Evolutionary conservation across 2,888 invertebrate species (phyloP).

Genomic region (Epinotia ramella): DNA sequence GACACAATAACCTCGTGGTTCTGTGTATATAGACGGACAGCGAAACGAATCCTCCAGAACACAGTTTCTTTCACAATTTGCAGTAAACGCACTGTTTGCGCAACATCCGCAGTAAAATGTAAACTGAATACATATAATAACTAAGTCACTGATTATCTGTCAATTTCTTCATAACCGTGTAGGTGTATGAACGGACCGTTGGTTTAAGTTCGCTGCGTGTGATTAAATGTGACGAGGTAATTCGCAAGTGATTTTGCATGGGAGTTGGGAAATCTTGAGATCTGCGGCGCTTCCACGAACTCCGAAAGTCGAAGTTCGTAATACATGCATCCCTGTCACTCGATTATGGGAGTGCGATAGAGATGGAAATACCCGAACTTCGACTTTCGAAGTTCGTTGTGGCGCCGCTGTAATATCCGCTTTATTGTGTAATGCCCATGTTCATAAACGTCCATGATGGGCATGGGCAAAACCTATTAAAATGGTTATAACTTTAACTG

Average conservation of each 20-base stretch:
- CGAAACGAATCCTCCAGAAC: not conserved
- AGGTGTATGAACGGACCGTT: slow-evolving; percentile 16
- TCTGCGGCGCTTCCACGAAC: no score
- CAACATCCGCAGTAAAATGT: slow-evolving; percentile 24
- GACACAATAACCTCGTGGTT: no score
- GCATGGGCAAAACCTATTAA: no score
- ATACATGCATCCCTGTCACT: no score
- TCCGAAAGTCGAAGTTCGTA: no score
- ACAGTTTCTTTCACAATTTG: slow-evolving; percentile 1
- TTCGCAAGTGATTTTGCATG: slow-evolving; percentile 9
- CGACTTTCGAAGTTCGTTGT: no score
- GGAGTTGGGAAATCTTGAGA: not conserved
- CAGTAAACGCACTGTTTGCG: slow-evolving; percentile 23
- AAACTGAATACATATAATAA: slow-evolving; percentile 27
- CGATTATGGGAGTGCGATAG: no score
- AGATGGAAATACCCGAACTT: no score
- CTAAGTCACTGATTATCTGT: slow-evolving; percentile 24
- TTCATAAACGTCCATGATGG: not conserved
- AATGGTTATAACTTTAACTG: no score
- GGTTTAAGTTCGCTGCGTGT: not conserved
- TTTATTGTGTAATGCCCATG: not conserved
- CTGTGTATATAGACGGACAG: not conserved
- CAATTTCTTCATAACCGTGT: slow-evolving; percentile 24
- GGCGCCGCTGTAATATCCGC: not conserved
- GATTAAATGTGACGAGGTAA: slow-evolving; percentile 11